Conservation (phyloP, 1,140 invertebrate genomes). For the Halictus rubicundus region DNA sequence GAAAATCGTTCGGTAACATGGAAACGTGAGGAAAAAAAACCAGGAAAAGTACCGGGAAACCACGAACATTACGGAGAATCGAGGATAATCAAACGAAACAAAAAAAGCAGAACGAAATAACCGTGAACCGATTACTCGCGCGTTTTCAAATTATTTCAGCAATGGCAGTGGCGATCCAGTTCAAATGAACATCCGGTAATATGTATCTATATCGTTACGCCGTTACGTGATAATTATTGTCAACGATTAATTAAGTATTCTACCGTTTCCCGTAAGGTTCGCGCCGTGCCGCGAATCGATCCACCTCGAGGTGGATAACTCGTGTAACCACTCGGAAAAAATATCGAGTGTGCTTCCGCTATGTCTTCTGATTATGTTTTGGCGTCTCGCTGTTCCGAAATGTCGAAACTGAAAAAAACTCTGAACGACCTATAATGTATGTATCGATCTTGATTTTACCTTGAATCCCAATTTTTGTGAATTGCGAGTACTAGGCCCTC, state of each 20-base stretch:
- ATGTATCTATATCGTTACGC: constrained; percentile 23
- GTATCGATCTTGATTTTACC: no score
- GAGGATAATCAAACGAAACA: no score
- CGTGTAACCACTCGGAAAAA: no score
- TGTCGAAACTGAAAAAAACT: no score
- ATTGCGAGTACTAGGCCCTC: no score
- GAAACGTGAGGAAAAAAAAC: neutral
- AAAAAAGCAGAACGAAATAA: neutral
- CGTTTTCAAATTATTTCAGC: constrained; percentile 24
- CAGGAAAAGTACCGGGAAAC: neutral
- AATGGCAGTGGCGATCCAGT: constrained; percentile 53
- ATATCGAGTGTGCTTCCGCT: no score
- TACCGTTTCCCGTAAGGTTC: neutral
- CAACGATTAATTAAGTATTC: constrained; percentile 32
- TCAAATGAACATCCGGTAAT: constrained; percentile 54
- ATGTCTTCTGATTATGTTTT: no score
- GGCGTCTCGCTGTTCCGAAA: no score
- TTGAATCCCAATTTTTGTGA: no score
- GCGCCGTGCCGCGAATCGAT: neutral
- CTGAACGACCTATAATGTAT: no score
- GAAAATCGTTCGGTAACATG: constrained; percentile 11
- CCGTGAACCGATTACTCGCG: constrained; percentile 17
- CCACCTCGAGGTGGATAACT: neutral
- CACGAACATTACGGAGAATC: neutral
- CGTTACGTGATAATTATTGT: constrained; percentile 36